These are phyloP conservation scores for Caerostris extrusa DNA, from an alignment of 1,140 invertebrate genomes.

Conservation along the genomic window DNA sequence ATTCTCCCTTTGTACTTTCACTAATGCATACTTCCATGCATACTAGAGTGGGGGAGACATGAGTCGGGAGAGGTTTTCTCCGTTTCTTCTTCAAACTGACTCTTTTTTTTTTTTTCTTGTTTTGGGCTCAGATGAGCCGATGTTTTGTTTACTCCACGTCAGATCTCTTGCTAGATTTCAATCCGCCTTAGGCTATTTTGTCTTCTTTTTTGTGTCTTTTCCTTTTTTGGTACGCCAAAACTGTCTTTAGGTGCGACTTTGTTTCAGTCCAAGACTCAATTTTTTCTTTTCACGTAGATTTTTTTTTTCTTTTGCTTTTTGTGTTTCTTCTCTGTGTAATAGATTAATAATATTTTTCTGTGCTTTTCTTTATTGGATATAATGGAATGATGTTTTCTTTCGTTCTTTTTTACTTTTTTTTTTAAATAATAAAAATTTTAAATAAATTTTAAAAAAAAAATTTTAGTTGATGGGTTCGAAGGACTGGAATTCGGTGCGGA, in stretches of 20 bases:
- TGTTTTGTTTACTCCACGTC: constrained; percentile 27
- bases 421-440: no score
- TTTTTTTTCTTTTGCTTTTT: neutral
- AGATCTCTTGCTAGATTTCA: neutral
- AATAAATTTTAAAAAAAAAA: no score
- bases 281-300: no score
- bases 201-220: neutral
- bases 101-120: neutral
- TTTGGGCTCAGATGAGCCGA: neutral
- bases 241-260: constrained; percentile 6
- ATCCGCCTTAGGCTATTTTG: neutral
- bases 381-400: neutral
- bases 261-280: neutral
- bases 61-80: neutral
- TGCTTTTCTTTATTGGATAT: neutral
- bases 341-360: constrained; percentile 30
- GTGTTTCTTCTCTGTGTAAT: no score
- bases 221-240: neutral
- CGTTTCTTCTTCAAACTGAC: neutral
- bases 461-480: constrained; percentile 2
- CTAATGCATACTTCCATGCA: constrained; percentile 76
- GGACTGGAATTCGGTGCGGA: neutral
- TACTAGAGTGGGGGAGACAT: constrained; percentile 42
- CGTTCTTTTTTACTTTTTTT: neutral
- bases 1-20: constrained; percentile 33